These are phyloP conservation scores for Caranx melampygus DNA, from an alignment of 2,113 vertebrate genomes.

Conservation along the genomic window DNA sequence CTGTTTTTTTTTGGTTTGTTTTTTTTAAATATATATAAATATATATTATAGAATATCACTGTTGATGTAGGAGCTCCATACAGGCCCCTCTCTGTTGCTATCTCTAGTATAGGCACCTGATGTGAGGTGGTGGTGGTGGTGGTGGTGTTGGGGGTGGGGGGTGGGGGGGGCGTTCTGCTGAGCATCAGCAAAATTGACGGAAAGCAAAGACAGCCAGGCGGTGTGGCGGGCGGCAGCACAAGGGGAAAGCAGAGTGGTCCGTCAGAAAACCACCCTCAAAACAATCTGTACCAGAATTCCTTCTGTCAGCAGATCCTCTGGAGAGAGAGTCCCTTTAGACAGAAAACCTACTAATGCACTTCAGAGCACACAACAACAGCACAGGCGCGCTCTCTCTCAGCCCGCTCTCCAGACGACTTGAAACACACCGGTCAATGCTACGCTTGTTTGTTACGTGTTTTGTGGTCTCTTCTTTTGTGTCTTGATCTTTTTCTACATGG, in stretches of 20 bases:
- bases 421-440: conserved; percentile 65
- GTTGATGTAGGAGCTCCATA: background rate
- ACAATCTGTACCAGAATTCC: conserved; percentile 76
- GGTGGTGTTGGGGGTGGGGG: background rate
- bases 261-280: conserved; percentile 75
- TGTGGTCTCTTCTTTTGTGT: conserved; percentile 46
- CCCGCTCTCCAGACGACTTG: conserved; percentile 70
- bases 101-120: conserved; percentile 54
- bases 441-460: conserved; percentile 50
- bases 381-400: conserved; percentile 85
- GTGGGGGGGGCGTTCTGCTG: conserved; percentile 56
- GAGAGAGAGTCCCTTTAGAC: conserved; percentile 70
- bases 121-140: background rate
- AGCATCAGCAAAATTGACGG: conserved; percentile 78
- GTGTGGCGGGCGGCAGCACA: conserved; percentile 85
- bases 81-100: conserved; percentile 19
- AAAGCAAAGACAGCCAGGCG: conserved; percentile 87
- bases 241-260: conserved; percentile 87
- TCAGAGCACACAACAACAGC: conserved; percentile 74
- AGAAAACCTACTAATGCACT: conserved; percentile 71
- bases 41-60: background rate
- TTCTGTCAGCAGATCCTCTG: conserved; percentile 78
- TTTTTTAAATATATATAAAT: background rate
- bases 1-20: background rate
- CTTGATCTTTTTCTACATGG: conserved; percentile 52